Percentiles rank a stretch among this genome's conserved stretches.
Conservation (phyloP, 1,140 invertebrate genomes). For the Drosophila mauritiana region DNA sequence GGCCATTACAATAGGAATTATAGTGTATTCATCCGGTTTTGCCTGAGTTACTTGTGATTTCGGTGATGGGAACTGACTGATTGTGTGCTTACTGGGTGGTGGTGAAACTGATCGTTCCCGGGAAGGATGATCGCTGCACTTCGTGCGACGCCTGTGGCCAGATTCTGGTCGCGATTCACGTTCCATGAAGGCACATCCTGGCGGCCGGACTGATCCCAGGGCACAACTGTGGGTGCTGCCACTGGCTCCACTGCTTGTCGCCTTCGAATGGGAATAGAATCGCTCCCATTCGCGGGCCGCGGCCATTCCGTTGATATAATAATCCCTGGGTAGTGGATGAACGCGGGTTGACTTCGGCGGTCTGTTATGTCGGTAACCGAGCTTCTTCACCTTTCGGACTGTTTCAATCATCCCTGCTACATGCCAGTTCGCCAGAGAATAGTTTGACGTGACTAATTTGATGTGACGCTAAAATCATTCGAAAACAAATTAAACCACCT, state of each 20-base stretch:
- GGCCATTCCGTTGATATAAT: slow-evolving; percentile 32
- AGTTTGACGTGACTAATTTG: too few relatives aligned
- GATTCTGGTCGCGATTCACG: not conserved
- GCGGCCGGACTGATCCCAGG: not conserved
- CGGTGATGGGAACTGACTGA: not conserved
- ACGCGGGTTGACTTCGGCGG: slow-evolving; percentile 35
- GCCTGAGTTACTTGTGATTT: not conserved
- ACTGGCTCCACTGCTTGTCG: slow-evolving; percentile 36
- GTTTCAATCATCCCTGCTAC: too few relatives aligned
- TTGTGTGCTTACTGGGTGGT: not conserved
- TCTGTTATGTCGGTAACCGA: slow-evolving; percentile 15
- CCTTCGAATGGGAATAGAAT: slow-evolving; percentile 46
- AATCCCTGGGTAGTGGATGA: slow-evolving; percentile 36
- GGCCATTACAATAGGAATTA: slow-evolving; percentile 55
- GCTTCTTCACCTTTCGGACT: not conserved
- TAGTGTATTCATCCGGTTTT: slow-evolving; percentile 10
- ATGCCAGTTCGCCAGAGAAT: too few relatives aligned
- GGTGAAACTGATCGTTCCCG: not conserved
- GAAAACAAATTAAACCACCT: too few relatives aligned
- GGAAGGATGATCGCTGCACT: not conserved
- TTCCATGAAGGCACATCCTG: not conserved
- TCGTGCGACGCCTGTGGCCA: not conserved
- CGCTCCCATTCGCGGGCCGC: slow-evolving; percentile 52
- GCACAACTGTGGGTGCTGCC: slow-evolving; percentile 36
- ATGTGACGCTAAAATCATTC: too few relatives aligned